Base-by-base conservation (phyloP, 2,888 invertebrate species). In the Aspidapion aeneum region DNA sequence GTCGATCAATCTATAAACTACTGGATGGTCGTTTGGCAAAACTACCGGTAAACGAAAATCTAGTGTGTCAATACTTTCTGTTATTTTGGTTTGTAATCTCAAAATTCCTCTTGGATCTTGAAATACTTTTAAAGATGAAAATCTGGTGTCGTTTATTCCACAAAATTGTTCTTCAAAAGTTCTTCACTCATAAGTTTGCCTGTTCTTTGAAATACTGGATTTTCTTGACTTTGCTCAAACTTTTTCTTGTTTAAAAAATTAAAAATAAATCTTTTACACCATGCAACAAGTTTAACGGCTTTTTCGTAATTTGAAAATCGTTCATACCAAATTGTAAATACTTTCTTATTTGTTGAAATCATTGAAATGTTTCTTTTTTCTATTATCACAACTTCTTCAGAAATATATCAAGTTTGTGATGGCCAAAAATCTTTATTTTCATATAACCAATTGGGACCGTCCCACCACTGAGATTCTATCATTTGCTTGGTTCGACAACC, bases 21-120 rank as follows among this genome's bases (percentile, higher is more conserved):
- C 48, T 16, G 60, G 62, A 57, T 67, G 66, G 20, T 62, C 65
- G n/a, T 54, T 35, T n/a, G 68, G 67, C 52, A 68, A 60, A 2
- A 69, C 19, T 20, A 65, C 57, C 0, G 66, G 68, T 56, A 56
- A 63, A 3, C 62, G 18, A 57, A 63, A 69, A 54, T 60, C 5
- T 49, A 61, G 58, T 17, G n/a, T 51, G 48, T 69, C 66, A 5
- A 48, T 21, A 62, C 62, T 57, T 51, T 58, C 64, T 17, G 56
- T 57, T 7, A 67, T 58, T 20, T 52, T 52, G n/a, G n/a, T n/a
- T n/a, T n/a, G n/a, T n/a, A 52, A 5, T 18, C 52, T 17, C n/a
- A 52, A 52, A 52, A 52, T 17, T 52, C 52, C 52, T 18, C 19
- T 52, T 52, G 17, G 17, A 19, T 52, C 52, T 52, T 52, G 17